Percentiles rank a stretch among this genome's conserved stretches.
These are phyloP conservation scores for Pelecanus crispus DNA, from an alignment of 2,113 vertebrate species.

Conservation along the genomic window DNA sequence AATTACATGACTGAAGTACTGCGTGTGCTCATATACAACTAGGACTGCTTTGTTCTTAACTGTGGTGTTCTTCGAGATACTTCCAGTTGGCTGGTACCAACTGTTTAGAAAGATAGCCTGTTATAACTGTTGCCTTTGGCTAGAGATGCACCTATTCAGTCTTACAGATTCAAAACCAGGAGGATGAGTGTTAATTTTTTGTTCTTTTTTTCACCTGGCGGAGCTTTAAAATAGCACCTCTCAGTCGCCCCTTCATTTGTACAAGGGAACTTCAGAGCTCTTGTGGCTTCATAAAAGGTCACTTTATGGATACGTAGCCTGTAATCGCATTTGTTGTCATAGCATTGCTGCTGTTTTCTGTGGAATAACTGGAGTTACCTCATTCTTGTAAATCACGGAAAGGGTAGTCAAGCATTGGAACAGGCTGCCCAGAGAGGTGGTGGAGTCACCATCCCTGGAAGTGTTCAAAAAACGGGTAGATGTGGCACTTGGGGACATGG, in stretches of 20 bases:
- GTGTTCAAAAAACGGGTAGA: too few species aligned
- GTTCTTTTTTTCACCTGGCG: neutral
- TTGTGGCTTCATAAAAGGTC: neutral
- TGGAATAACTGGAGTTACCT: neutral
- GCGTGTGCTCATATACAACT: accelerated
- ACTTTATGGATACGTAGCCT: neutral
- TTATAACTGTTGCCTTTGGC: neutral
- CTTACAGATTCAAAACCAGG: neutral
- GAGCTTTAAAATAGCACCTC: neutral
- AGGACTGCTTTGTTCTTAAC: too few species aligned
- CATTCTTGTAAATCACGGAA: neutral
- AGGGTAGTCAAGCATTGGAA: too few species aligned
- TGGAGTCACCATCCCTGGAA: too few species aligned
- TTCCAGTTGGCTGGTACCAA: too few species aligned
- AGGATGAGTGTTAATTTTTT: too few species aligned
- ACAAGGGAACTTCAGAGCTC: neutral
- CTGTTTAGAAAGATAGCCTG: neutral
- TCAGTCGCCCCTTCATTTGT: neutral
- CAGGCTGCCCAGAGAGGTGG: too few species aligned
- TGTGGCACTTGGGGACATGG: too few species aligned
- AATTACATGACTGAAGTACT: neutral
- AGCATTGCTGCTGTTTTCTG: neutral
- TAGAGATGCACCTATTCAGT: neutral
- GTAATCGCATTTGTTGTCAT: neutral
- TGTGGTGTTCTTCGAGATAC: neutral